Base-by-base conservation (phyloP, 2,888 invertebrate species). In the Proisotoma minuta region DNA sequence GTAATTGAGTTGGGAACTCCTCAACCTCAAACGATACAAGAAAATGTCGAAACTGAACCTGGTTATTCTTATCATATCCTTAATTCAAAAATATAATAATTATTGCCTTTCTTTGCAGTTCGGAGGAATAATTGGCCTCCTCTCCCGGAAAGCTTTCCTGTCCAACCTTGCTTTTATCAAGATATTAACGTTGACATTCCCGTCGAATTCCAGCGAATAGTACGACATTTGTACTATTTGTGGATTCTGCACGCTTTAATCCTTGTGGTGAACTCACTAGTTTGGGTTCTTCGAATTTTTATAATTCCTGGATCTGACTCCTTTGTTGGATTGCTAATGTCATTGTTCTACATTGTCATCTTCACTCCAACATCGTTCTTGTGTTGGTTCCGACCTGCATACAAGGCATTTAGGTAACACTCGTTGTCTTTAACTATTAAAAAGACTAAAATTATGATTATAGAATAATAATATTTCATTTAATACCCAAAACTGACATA, bases 111-210 rank as follows among this genome's bases (percentile, higher is more conserved):
- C 70, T 69, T 78, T 78, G 59, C 75, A 83, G 84, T 81, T 60
- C 80, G 92, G 73, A 84, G 89, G 73, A 97, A 99, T 79, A 99
- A 99, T 81, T 99, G 97, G 96, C 99, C 99, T 1, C 99, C 99
- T 0, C 79, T 99, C 69, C 98, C 99, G 1, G 86, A 88, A 58
- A 88, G 88, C 76, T 91, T 91, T 75, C 95, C 93, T 65, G 84
- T 97, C 66, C 92, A 96, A 77, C 98, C 99, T 0, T 99, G 99
- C 79, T 99, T 99, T 81, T 98, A 98, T 79, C 98, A 99, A 82
- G 98, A 99, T 79, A 96, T 99, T 75, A 92, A 93, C 78, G 91
- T 99, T 51, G 99, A 99, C 78, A 99, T 99, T 78, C 96, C 97
- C 24, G 82, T 91, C 53, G 96, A 98, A 78, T 99, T 99, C 81